phyloP scores from a whole-genome alignment of 2,888 invertebrate genomes.

The Apodemia duryi region DNA sequence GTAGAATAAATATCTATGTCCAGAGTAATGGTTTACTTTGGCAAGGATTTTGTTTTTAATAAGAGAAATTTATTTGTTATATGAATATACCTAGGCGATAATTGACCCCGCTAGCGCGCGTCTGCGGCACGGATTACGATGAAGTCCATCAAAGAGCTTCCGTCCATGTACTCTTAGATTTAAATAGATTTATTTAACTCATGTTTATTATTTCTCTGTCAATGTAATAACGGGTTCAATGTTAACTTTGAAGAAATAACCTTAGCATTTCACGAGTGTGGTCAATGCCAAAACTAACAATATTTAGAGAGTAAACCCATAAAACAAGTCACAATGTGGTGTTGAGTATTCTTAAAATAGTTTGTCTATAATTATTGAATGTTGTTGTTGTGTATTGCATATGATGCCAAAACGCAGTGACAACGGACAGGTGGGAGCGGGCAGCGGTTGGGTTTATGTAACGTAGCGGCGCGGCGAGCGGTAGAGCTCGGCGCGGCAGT shows the following conservation, averaged over 20 bases:
- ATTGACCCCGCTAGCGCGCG: no score
- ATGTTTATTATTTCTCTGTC: conserved; percentile 8
- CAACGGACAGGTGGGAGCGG: conserved; percentile 73
- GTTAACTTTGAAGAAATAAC: conserved; percentile 10
- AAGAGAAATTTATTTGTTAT: no score
- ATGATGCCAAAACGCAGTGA: conserved; percentile 70
- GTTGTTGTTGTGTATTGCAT: conserved; percentile 71
- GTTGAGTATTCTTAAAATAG: conserved; percentile 61
- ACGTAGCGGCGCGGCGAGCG: conserved; percentile 50
- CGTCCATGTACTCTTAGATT: not conserved
- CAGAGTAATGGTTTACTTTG: no score
- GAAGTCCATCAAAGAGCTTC: not conserved
- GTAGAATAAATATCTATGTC: no score
- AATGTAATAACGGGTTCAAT: conserved; percentile 13
- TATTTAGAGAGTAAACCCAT: conserved; percentile 6
- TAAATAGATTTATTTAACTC: not conserved
- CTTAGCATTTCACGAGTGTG: not conserved
- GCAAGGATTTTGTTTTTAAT: no score
- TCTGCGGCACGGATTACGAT: no score
- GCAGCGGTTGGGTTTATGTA: conserved; percentile 62
- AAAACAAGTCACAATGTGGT: conserved; percentile 25
- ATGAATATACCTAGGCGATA: no score
- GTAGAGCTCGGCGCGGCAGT: conserved; percentile 51
- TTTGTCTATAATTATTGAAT: conserved; percentile 71
- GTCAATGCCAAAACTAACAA: conserved; percentile 12